A percentile compares a stretch with the other conserved stretches of the same genome.
phyloP scores from a whole-genome alignment of 2,888 invertebrate species.

The Carabus problematicus region DNA sequence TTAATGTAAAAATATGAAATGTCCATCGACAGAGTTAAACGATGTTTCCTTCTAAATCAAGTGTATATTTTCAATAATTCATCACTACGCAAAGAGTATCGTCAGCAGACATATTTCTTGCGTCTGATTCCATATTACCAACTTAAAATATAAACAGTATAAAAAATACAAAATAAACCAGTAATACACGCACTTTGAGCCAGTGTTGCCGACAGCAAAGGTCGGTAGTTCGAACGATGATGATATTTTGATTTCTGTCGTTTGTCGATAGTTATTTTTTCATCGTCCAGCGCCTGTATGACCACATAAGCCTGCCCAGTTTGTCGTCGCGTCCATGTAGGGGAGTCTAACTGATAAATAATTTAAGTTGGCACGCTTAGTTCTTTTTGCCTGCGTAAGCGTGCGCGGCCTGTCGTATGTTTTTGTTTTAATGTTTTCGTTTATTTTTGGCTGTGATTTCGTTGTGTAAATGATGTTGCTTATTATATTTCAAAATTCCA shows the following conservation, averaged over 20 bases:
- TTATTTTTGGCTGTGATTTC: too few species aligned
- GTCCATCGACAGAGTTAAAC: background rate
- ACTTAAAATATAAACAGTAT: slow-evolving; percentile 16
- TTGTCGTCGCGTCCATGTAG: slow-evolving; percentile 20
- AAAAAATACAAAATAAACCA: background rate
- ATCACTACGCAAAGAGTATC: background rate
- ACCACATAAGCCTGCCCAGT: slow-evolving; percentile 27
- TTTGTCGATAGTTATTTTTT: slow-evolving; percentile 1
- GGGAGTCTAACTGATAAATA: slow-evolving; percentile 32
- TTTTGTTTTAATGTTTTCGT: too few species aligned
- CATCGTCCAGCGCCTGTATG: background rate
- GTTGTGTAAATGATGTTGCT: too few species aligned
- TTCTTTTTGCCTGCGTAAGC: slow-evolving; percentile 16
- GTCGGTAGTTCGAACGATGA: slow-evolving; percentile 1
- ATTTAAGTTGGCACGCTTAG: slow-evolving; percentile 36
- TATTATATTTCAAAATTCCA: too few species aligned
- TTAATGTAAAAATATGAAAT: too few species aligned
- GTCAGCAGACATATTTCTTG: slow-evolving; percentile 25
- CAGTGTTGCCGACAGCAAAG: slow-evolving; percentile 1
- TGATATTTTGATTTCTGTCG: slow-evolving; percentile 9
- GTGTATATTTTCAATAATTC: slow-evolving; percentile 27
- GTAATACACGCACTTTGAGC: slow-evolving; percentile 2
- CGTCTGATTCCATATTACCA: slow-evolving; percentile 15
- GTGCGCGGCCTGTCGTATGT: slow-evolving; percentile 5
- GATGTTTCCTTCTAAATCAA: slow-evolving; percentile 12